Conservation (phyloP, 2,888 invertebrate genomes). For the Melanophora roralis region DNA sequence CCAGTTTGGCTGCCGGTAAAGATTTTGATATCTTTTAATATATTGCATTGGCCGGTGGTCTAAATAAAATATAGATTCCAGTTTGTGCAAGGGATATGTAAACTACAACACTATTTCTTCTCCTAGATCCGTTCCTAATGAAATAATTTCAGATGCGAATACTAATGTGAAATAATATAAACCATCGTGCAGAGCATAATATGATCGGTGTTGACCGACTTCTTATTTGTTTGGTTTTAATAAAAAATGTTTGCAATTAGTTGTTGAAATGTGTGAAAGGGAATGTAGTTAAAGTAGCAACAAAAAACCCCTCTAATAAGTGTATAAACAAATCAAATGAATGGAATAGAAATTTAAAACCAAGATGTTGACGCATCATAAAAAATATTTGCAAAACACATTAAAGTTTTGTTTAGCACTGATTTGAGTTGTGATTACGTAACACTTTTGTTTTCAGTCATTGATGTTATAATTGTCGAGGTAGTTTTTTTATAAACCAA, state of each 20-base stretch:
- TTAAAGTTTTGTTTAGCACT: slow-evolving; percentile 52
- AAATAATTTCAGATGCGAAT: too few species aligned
- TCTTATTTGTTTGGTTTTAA: too few species aligned
- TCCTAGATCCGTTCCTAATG: too few species aligned
- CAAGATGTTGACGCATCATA: slow-evolving; percentile 52
- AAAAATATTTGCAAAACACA: slow-evolving; percentile 23
- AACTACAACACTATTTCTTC: too few species aligned
- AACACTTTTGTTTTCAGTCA: slow-evolving; percentile 15
- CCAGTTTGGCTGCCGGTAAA: too few species aligned
- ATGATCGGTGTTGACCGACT: too few species aligned
- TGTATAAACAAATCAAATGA: slow-evolving; percentile 31
- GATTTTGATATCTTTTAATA: too few species aligned
- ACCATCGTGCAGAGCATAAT: too few species aligned
- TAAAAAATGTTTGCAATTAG: neutral
- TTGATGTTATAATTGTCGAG: neutral
- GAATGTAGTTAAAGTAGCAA: slow-evolving; percentile 33
- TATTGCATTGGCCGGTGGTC: too few species aligned
- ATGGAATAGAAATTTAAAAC: slow-evolving; percentile 52
- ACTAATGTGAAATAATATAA: too few species aligned
- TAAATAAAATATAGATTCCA: too few species aligned
- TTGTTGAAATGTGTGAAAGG: neutral
- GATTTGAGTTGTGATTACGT: slow-evolving; percentile 43
- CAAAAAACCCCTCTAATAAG: slow-evolving; percentile 1
- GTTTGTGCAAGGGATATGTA: too few species aligned
- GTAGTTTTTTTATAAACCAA: slow-evolving; percentile 53